Evolutionary conservation across 2,888 invertebrate species (phyloP), one percentile per base, ranked within the genome.

Genomic region (Mesorhabditis belari): DNA sequence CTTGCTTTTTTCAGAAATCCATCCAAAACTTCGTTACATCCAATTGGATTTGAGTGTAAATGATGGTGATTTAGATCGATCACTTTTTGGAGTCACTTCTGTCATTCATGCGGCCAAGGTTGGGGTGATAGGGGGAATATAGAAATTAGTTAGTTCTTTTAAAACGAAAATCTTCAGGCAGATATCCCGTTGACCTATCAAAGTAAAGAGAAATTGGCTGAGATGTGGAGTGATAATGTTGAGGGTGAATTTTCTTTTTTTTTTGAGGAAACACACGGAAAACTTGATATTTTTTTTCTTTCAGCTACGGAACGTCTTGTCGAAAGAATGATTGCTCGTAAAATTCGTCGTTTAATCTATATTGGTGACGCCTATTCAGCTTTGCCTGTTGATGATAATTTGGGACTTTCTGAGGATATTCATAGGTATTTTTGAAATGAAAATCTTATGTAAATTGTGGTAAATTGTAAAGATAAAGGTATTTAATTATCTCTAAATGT

Each of bases 291-390:
- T 55, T 19, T 29, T 25, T 12, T 56, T 50, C 26, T 62, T 76
- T 56, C 60, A 77, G 77, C 76, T 3, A 70, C 70, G 19, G 75
- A 77, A 64, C 52, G 58, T 12, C 55, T 77, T 0, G 60, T 79
- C 4, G 76, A 78, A 49, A 62, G 69, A 6, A 74, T 78, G 66
- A 53, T 68, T 5, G 24, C 52, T 1, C 58, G 62, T 5, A 51
- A 59, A 21, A 70, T 79, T 24, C 65, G 61, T 25, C 68, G 70
- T 26, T 60, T 79, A 17, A 66, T 79, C 5, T 71, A 73, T 57
- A 60, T 79, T 9, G 77, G 79, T 6, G 77, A 77, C 55, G 77
- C 77, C 5, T 79, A 71, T 58, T 70, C 76, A 35, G 69, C 73
- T 25, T 65, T 79, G 25, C 76, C 77, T 5, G 60, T 67, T 25